Conservation (phyloP, 2,797 vertebrate species). For the Dendrocincla fuliginosa region DNA sequence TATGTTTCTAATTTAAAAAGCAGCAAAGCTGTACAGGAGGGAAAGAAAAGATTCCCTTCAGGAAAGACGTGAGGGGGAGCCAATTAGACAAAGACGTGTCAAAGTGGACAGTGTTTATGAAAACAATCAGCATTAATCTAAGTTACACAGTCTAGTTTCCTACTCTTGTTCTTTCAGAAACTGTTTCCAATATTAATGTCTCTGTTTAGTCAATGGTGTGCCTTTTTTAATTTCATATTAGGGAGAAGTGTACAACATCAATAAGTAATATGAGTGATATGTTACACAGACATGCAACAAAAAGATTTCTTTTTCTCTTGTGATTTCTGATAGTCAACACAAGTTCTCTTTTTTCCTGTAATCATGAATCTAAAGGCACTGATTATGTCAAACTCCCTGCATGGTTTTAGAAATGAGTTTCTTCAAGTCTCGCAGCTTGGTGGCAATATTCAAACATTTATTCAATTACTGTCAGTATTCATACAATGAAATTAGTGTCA, state of each 20-base stretch:
- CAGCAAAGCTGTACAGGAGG: neutral
- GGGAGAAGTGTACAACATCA: neutral
- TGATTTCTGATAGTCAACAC: conserved; percentile 13
- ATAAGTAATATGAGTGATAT: neutral
- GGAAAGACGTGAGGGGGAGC: neutral
- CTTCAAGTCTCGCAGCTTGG: conserved; percentile 14
- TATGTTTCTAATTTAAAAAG: neutral
- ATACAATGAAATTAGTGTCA: neutral
- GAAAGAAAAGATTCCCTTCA: neutral
- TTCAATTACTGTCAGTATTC: neutral
- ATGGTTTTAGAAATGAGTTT: neutral
- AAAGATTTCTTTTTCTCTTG: neutral
- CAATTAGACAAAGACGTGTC: neutral
- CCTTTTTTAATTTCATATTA: neutral
- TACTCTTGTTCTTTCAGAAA: neutral
- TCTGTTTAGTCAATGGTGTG: neutral
- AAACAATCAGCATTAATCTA: neutral
- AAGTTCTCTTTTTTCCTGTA: conserved; percentile 10
- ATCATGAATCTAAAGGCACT: neutral
- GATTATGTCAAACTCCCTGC: neutral
- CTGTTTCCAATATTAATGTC: neutral
- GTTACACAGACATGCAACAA: neutral
- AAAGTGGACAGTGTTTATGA: neutral
- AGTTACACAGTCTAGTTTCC: neutral
- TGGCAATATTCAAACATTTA: conserved; percentile 61